Evolutionary conservation across 1,140 invertebrate species (phyloP).

Genomic region (Caenorhabditis briggsae): DNA sequence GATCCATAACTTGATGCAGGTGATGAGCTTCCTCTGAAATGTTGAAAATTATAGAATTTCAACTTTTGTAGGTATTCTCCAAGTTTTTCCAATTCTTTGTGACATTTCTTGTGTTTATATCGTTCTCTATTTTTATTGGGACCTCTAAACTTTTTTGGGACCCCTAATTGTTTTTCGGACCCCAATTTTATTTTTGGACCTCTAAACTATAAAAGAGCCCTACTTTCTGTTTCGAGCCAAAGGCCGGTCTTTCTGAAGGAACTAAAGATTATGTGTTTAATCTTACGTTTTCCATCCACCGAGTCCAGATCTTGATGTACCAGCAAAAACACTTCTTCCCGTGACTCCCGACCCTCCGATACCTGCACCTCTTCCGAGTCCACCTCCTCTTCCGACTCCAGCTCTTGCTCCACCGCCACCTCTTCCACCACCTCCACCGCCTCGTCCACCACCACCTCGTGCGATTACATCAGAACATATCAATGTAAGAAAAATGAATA

Average conservation of each 20-base stretch:
- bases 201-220: too few relatives aligned
- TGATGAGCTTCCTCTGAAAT: constrained; percentile 33
- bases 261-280: not conserved
- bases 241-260: too few relatives aligned
- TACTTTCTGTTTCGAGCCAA: too few relatives aligned
- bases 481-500: not conserved
- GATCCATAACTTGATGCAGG: not conserved
- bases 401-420: constrained; percentile 16
- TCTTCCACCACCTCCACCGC: constrained; percentile 3
- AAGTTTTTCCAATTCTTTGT: too few relatives aligned
- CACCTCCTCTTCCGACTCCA: constrained; percentile 42
- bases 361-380: not conserved
- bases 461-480: constrained; percentile 22
- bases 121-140: too few relatives aligned
- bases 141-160: too few relatives aligned
- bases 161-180: too few relatives aligned
- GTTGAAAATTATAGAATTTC: too few relatives aligned
- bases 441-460: constrained; percentile 4
- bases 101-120: too few relatives aligned
- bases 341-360: not conserved
- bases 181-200: too few relatives aligned
- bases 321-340: not conserved
- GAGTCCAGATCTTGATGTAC: not conserved
- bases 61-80: too few relatives aligned
- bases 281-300: constrained; percentile 34